Conservation (phyloP, 1,140 invertebrate species). For the Bombus confusus region DNA sequence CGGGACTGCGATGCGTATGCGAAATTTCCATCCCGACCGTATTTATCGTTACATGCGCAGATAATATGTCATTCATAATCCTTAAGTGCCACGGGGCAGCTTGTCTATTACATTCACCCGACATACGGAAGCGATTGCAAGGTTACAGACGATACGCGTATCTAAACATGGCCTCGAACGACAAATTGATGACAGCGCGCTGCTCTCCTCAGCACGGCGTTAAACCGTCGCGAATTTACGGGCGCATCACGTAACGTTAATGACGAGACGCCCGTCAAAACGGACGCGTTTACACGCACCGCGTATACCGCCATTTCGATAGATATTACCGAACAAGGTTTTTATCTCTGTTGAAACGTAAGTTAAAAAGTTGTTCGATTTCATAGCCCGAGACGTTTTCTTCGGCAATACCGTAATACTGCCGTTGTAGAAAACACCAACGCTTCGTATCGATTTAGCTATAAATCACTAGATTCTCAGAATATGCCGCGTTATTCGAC, state of each 20-base stretch:
- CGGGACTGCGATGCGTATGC: background rate
- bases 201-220: slow-evolving; percentile 22
- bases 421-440: background rate
- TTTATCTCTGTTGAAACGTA: background rate
- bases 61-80: slow-evolving; percentile 35
- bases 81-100: slow-evolving; percentile 12
- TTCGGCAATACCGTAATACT: background rate
- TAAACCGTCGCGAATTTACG: slow-evolving; percentile 53
- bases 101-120: slow-evolving; percentile 30
- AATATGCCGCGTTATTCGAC: slow-evolving; percentile 22
- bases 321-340: background rate
- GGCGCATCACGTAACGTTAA: slow-evolving; percentile 52
- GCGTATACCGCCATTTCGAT: background rate
- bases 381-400: background rate
- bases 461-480: slow-evolving; percentile 23
- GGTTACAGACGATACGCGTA: slow-evolving; percentile 45
- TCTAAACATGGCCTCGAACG: slow-evolving; percentile 50
- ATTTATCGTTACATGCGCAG: background rate
- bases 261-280: slow-evolving; percentile 16
- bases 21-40: background rate
- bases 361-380: background rate
- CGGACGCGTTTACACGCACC: slow-evolving; percentile 7
- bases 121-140: slow-evolving; percentile 53
- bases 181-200: slow-evolving; percentile 56
- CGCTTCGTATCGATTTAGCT: slow-evolving; percentile 33